Evolutionary conservation across 2,888 invertebrate genomes (phyloP).

Genomic region (Deilephila elpenor): DNA sequence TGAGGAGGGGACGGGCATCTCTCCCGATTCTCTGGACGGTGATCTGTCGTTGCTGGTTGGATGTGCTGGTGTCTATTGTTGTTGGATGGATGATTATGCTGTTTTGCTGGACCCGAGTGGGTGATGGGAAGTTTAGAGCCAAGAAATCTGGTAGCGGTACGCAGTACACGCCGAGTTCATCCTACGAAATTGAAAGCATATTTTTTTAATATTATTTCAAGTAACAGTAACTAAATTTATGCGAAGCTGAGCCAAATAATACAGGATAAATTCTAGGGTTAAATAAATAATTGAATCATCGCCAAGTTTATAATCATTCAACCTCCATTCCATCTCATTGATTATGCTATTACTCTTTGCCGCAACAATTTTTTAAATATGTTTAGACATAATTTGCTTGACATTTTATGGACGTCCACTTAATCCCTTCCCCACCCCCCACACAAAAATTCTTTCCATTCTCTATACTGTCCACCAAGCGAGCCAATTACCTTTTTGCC

Average conservation of each 20-base stretch:
- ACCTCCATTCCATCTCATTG: too few species aligned
- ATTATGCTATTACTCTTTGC: too few species aligned
- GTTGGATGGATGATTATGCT: constrained; percentile 59
- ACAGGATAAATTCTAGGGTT: background rate
- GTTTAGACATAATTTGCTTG: too few species aligned
- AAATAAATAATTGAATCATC: background rate
- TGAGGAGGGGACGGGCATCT: constrained; percentile 82
- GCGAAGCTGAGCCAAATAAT: too few species aligned
- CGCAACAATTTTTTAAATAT: too few species aligned
- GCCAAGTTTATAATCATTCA: too few species aligned
- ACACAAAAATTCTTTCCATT: too few species aligned
- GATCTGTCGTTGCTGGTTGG: constrained; percentile 72
- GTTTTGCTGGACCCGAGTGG: constrained; percentile 51
- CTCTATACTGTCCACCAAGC: background rate
- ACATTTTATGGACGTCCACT: too few species aligned
- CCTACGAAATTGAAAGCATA: constrained; percentile 54
- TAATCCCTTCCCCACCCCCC: too few species aligned
- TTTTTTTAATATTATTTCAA: too few species aligned
- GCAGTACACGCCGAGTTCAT: constrained; percentile 77
- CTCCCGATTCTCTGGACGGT: constrained; percentile 84
- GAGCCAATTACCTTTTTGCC: too few species aligned
- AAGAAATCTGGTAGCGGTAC: constrained; percentile 75
- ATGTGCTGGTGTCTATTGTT: constrained; percentile 46
- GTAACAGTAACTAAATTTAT: too few species aligned
- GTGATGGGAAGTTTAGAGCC: constrained; percentile 66